Conservation (phyloP, 2,888 invertebrate genomes). For the Drosophila basisetae region DNA sequence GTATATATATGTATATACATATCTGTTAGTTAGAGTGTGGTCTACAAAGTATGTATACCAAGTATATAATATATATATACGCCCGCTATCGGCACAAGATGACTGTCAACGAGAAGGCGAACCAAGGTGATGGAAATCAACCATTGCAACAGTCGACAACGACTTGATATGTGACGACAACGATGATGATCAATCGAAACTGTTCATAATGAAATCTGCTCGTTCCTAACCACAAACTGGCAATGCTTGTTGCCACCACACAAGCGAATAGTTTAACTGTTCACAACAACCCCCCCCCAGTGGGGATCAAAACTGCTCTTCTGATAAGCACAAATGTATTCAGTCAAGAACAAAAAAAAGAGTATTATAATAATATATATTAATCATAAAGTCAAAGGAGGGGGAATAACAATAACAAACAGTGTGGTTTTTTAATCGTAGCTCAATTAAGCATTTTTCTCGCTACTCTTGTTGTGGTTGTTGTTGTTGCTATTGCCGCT, state of each 20-base stretch:
- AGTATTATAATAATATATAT: background rate
- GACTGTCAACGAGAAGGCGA: slow-evolving; percentile 41
- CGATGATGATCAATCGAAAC: slow-evolving; percentile 20
- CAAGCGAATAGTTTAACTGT: background rate
- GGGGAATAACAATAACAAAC: slow-evolving; percentile 14
- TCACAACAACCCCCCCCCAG: slow-evolving; percentile 6
- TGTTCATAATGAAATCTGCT: slow-evolving; percentile 35
- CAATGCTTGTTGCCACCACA: slow-evolving; percentile 16
- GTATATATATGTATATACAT: background rate
- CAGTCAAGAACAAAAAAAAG: background rate
- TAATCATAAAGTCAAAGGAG: slow-evolving; percentile 25
- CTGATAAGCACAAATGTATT: slow-evolving; percentile 19
- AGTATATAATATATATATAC: slow-evolving; percentile 10
- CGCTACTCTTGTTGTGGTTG: slow-evolving; percentile 13
- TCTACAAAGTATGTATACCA: background rate
- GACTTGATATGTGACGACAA: slow-evolving; percentile 9
- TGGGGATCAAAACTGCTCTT: background rate
- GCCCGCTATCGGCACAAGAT: slow-evolving; percentile 36
- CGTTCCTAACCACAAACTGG: slow-evolving; percentile 37
- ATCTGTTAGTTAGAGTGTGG: slow-evolving; percentile 3
- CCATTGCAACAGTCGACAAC: slow-evolving; percentile 26
- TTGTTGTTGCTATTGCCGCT: slow-evolving; percentile 22
- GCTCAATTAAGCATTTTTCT: slow-evolving; percentile 58
- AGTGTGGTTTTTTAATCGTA: slow-evolving; percentile 50
- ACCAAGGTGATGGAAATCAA: slow-evolving; percentile 49